Evolutionary conservation across 2,797 vertebrate species (phyloP).

Genomic region (Liasis olivaceus): DNA sequence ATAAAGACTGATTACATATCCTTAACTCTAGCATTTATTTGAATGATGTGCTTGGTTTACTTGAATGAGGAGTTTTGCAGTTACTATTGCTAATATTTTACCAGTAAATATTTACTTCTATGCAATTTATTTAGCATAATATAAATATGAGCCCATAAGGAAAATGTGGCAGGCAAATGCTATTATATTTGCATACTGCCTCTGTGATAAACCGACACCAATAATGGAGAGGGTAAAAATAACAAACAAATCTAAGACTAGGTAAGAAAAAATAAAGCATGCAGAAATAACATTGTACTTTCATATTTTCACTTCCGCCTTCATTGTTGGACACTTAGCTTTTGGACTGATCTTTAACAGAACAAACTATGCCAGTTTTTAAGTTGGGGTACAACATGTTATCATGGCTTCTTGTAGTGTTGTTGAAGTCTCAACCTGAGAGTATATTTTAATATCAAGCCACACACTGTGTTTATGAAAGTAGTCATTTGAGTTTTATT

Average conservation of each 20-base stretch:
- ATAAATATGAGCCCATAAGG: rapidly evolving
- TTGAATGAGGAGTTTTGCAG: neutral
- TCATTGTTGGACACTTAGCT: conserved; percentile 39
- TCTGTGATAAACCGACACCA: conserved; percentile 41
- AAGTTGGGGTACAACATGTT: conserved; percentile 64
- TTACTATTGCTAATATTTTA: neutral
- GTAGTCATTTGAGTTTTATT: conserved; percentile 70
- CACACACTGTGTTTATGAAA: conserved; percentile 68
- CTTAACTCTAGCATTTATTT: neutral
- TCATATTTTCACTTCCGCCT: conserved; percentile 48
- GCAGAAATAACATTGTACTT: conserved; percentile 49
- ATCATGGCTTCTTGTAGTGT: conserved; percentile 76
- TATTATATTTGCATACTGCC: conserved; percentile 30
- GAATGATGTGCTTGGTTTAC: neutral
- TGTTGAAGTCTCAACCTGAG: conserved; percentile 71
- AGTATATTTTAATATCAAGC: conserved; percentile 71
- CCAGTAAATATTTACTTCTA: neutral
- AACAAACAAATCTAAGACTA: conserved; percentile 36
- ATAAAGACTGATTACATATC: neutral
- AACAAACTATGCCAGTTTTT: conserved; percentile 57
- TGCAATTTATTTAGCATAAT: conserved; percentile 1
- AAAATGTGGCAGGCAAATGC: conserved; percentile 36
- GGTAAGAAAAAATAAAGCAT: conserved; percentile 52
- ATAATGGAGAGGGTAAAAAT: conserved; percentile 43
- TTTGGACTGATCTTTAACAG: conserved; percentile 62